Evolutionary conservation across 1,140 invertebrate genomes (phyloP).

Genomic region (Drosophila mauritiana): DNA sequence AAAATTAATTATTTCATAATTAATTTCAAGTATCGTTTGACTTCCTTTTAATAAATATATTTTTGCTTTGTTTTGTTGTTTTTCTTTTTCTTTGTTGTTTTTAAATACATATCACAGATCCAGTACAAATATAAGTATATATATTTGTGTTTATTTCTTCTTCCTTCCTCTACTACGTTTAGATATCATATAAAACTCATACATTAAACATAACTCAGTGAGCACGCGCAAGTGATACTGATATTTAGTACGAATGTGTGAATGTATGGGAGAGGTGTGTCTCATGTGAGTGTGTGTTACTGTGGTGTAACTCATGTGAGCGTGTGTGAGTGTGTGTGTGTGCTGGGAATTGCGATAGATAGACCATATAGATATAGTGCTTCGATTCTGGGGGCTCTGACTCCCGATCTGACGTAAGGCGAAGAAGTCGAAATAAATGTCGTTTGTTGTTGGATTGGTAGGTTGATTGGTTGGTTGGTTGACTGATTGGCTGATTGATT

Average conservation of each 20-base stretch:
- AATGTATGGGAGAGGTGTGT: constrained; percentile 30
- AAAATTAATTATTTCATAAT: constrained; percentile 81
- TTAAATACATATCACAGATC: constrained; percentile 85
- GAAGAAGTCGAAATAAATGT: constrained; percentile 59
- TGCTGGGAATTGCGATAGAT: constrained; percentile 17
- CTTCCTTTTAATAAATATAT: constrained; percentile 58
- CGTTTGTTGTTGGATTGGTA: constrained; percentile 43
- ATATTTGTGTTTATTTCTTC: constrained; percentile 61
- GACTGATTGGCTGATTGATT: constrained; percentile 33
- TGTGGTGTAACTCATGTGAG: not conserved
- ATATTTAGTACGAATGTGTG: constrained; percentile 64
- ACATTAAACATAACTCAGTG: constrained; percentile 75
- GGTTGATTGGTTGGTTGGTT: constrained; percentile 40
- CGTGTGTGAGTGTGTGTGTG: constrained; percentile 5
- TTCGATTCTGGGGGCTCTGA: constrained; percentile 25
- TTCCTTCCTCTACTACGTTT: constrained; percentile 61
- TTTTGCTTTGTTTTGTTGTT: constrained; percentile 50
- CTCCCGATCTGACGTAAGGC: constrained; percentile 47
- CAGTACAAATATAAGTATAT: constrained; percentile 79
- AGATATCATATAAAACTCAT: constrained; percentile 74
- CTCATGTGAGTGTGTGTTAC: constrained; percentile 6
- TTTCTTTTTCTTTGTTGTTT: constrained; percentile 48
- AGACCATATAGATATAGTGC: constrained; percentile 15
- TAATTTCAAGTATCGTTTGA: constrained; percentile 71
- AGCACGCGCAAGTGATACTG: constrained; percentile 60